These are phyloP conservation scores for Panulirus ornatus DNA, from an alignment of 1,140 invertebrate genomes.

Conservation along the genomic window DNA sequence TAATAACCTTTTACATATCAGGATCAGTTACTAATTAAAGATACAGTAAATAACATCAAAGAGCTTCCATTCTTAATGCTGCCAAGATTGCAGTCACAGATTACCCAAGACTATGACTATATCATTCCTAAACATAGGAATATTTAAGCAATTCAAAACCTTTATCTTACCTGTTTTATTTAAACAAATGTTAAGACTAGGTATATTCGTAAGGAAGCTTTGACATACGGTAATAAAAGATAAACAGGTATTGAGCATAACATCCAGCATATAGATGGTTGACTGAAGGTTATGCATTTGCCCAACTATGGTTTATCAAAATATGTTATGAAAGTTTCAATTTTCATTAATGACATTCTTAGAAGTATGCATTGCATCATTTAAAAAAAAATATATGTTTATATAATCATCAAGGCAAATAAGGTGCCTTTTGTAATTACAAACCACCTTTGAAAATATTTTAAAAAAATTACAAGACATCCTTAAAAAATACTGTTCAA, in stretches of 20 bases:
- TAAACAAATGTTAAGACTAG: constrained; percentile 59
- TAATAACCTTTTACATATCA: too few species aligned
- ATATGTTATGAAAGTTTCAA: background rate
- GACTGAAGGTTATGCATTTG: background rate
- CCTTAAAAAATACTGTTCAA: constrained; percentile 40
- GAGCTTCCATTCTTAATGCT: too few species aligned
- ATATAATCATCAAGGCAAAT: constrained; percentile 18
- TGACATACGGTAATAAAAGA: constrained; percentile 56
- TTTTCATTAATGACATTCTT: background rate
- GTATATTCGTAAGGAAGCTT: constrained; percentile 61
- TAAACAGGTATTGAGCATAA: constrained; percentile 49
- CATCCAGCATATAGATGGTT: constrained; percentile 24
- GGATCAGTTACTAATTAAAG: too few species aligned
- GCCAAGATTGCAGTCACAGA: too few species aligned
- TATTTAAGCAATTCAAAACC: too few species aligned
- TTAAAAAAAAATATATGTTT: constrained; percentile 23
- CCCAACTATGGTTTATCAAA: too few species aligned
- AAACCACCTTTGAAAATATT: constrained; percentile 1
- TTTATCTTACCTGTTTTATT: too few species aligned
- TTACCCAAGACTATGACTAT: too few species aligned
- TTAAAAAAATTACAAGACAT: constrained; percentile 16
- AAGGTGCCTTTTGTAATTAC: constrained; percentile 22
- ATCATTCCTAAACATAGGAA: too few species aligned
- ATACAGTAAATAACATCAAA: too few species aligned
- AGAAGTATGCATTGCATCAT: background rate